Base-by-base conservation (phyloP, 92 coral and sea anemone species). In the Zoanthus sansibaricus region DNA sequence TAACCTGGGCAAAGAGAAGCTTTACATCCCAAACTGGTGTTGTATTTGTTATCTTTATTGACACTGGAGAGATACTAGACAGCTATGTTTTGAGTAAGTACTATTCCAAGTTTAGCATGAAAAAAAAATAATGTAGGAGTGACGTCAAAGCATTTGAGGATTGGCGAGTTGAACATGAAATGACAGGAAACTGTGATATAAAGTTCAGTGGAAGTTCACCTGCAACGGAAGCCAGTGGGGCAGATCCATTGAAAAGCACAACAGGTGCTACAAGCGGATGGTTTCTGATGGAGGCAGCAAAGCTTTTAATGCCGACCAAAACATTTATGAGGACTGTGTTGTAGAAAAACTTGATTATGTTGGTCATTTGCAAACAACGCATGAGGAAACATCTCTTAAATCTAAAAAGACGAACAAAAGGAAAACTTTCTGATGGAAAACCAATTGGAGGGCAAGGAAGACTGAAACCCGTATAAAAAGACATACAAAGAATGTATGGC, bases 191-290 rank as follows among this genome's bases (percentile, higher is more conserved):
- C 2, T 73, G 77, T 73, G 77, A 73, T 15, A 45, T 73, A 33
- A 73, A 73, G 33, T 47, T 73, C 32, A 46, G 9, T 49, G 89
- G 94, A n/a, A 91, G 91, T 49, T 91, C 94, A 44, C 89, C 91
- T 44, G 94, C 92, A 75, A 88, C 88, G 90, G 92, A 91, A 55
- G 85, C 90, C 45, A 84, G 86, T 59, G 94, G 91, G 79, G 94
- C 52, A 87, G 94, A 37, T 89, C 94, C 1, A 89, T 82, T 51
- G 88, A 77, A n/a, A n/a, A 31, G n/a, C 91, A 89, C 82, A 89
- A 89, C 85, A 66, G 85, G 9, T 71, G 87, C 61, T 91, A 84
- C 51, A 74, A 61, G 59, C 88, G 94, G 91, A 84, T 88, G 94
- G 89, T 86, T 7, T 84, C 83, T 48, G 94, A 91, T 85, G 94